These are phyloP conservation scores for Podabrus alpinus DNA, from an alignment of 2,888 invertebrate genomes.

Conservation along the genomic window DNA sequence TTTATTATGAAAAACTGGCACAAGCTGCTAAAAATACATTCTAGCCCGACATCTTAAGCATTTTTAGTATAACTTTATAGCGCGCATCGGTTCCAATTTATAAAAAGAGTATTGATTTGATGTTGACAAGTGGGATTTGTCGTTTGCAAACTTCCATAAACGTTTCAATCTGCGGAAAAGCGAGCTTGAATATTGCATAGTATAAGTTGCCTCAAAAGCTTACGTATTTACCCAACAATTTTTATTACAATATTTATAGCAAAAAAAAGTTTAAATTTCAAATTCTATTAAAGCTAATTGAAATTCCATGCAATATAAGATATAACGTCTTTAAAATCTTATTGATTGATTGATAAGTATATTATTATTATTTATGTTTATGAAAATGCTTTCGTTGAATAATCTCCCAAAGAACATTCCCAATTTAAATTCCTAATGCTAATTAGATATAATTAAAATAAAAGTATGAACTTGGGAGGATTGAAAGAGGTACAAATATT, in stretches of 20 bases:
- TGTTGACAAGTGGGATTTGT: constrained; percentile 28
- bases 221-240: constrained; percentile 10
- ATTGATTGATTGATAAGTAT: not conserved
- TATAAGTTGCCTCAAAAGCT: constrained; percentile 6
- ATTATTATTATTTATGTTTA: not conserved
- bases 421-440: not conserved
- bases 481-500: not conserved
- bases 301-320: not conserved
- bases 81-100: constrained; percentile 28
- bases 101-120: constrained; percentile 27
- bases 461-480: not conserved
- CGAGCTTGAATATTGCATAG: constrained; percentile 15
- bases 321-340: not conserved
- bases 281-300: not conserved
- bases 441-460: not conserved
- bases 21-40: constrained; percentile 29
- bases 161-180: constrained; percentile 24
- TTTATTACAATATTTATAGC: constrained; percentile 8
- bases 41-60: constrained; percentile 20
- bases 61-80: constrained; percentile 24
- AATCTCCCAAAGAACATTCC: not conserved
- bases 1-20: constrained; percentile 29
- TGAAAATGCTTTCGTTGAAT: not conserved
- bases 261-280: not conserved
- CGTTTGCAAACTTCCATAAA: constrained; percentile 25